Evolutionary conservation across 2,797 vertebrate genomes (phyloP).

Genomic region (Gymnothorax javanicus): DNA sequence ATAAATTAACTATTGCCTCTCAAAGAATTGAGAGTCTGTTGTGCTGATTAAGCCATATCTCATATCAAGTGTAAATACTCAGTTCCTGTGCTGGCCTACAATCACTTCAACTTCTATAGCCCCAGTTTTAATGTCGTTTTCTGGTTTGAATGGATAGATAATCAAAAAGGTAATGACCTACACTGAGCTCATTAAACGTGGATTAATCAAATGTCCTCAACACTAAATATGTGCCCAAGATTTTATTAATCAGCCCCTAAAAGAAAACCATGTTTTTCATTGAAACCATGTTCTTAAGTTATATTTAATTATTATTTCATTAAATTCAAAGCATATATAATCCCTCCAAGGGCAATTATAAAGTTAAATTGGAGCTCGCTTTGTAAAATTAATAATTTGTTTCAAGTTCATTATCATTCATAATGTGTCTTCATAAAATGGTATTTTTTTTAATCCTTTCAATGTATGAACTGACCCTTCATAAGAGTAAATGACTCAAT

Average conservation of each 20-base stretch:
- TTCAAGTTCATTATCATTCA: neutral
- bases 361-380: neutral
- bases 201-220: neutral
- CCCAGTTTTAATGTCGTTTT: neutral
- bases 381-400: neutral
- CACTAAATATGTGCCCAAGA: neutral
- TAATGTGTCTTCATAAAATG: neutral
- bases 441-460: neutral
- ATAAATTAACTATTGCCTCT: neutral
- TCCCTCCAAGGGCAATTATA: too few species aligned
- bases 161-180: neutral
- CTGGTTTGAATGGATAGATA: neutral
- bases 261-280: neutral
- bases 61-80: conserved; percentile 1
- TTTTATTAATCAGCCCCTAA: neutral
- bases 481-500: neutral
- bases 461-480: neutral
- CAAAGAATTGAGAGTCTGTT: neutral
- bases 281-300: neutral
- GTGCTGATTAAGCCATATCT: neutral
- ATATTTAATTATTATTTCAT: neutral
- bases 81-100: neutral
- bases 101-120: neutral
- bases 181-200: neutral
- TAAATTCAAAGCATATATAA: too few species aligned